phyloP scores from a whole-genome alignment of 2,113 vertebrate species.

The Cynocephalus volans region DNA sequence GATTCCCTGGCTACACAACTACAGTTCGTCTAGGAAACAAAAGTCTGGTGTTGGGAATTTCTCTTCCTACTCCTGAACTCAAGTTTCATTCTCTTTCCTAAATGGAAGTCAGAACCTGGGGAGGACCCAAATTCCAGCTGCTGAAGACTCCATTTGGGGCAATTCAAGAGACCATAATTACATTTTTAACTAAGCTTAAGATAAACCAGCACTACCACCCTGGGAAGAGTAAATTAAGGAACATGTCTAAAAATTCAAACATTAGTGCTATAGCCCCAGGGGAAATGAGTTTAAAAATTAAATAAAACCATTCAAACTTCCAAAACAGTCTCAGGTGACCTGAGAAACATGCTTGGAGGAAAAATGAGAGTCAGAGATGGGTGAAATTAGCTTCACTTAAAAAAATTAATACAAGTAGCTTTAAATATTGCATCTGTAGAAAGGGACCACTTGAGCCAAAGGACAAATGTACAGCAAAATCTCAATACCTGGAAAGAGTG shows the following conservation, averaged over 20 bases:
- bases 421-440: constrained; percentile 20
- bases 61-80: background rate
- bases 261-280: background rate
- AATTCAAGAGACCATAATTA: background rate
- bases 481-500: constrained; percentile 2
- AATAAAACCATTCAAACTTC: constrained; percentile 51
- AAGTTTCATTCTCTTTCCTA: background rate
- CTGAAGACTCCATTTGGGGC: background rate
- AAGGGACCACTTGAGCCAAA: constrained; percentile 34
- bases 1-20: background rate
- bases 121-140: background rate
- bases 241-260: constrained; percentile 13
- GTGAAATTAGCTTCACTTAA: constrained; percentile 41
- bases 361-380: constrained; percentile 52
- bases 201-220: background rate
- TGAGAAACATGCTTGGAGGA: background rate
- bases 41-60: background rate
- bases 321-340: constrained; percentile 53
- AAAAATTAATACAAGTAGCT: background rate
- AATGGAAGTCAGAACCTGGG: background rate
- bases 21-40: background rate
- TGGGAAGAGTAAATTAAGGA: constrained; percentile 60
- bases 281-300: constrained; percentile 75
- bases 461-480: background rate
- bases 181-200: constrained; percentile 72